phyloP scores from a whole-genome alignment of 2,888 invertebrate species.

The Tachina lurida region DNA sequence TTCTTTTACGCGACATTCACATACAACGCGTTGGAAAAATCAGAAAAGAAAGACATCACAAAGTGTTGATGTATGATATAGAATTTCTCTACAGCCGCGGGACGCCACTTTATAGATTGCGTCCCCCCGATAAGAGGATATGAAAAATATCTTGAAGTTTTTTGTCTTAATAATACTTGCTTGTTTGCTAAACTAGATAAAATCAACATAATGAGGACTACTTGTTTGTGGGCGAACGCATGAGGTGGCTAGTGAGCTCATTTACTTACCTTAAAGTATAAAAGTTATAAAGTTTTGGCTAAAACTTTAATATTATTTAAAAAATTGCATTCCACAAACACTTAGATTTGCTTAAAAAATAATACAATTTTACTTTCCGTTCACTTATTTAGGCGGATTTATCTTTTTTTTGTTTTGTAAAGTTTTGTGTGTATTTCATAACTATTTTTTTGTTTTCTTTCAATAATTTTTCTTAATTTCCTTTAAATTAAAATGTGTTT shows the following conservation, averaged over 20 bases:
- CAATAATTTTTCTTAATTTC: not conserved
- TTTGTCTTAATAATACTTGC: not conserved
- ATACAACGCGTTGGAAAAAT: not conserved
- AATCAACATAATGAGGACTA: not conserved
- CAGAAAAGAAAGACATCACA: conserved; percentile 26
- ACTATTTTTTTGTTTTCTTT: not conserved
- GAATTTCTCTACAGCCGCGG: conserved; percentile 50
- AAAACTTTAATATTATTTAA: not conserved
- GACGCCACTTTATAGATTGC: conserved; percentile 19
- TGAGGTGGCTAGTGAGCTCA: not conserved
- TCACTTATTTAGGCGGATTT: not conserved
- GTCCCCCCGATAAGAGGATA: not conserved
- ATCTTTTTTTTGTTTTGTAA: not conserved
- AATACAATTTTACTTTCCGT: not conserved
- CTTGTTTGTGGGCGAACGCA: not conserved
- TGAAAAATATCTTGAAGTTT: not conserved
- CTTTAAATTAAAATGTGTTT: not conserved
- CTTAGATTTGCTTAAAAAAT: not conserved
- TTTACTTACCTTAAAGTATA: conserved; percentile 48
- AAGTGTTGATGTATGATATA: conserved; percentile 34
- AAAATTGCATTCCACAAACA: conserved; percentile 13
- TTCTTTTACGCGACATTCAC: conserved; percentile 1
- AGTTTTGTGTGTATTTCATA: not conserved
- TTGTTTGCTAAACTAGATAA: not conserved
- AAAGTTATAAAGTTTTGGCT: not conserved